Conservation (phyloP, 2,113 vertebrate species). For the Gnathonemus echidnorhynchus region DNA sequence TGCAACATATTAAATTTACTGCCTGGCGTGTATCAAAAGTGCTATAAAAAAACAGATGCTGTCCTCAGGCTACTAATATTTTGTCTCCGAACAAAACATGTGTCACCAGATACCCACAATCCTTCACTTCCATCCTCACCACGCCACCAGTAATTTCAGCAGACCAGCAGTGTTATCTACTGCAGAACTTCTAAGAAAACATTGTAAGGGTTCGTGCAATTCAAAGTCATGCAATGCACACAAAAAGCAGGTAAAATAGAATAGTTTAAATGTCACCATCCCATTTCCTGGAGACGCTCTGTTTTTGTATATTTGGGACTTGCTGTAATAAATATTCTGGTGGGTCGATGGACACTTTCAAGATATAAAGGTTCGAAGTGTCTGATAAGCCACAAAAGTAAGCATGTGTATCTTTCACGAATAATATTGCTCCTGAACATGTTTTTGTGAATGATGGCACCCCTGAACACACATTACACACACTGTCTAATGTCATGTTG, state of each 20-base stretch:
- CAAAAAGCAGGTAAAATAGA: neutral
- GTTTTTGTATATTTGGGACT: neutral
- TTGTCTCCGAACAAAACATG: neutral
- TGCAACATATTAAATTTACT: neutral
- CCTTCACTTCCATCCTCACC: neutral
- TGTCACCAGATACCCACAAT: neutral
- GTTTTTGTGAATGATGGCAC: neutral
- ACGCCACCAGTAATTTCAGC: slow-evolving; percentile 3
- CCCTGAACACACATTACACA: neutral
- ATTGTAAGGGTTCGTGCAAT: neutral
- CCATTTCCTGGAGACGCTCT: neutral
- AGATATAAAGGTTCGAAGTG: neutral
- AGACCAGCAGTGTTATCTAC: neutral
- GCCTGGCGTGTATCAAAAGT: neutral
- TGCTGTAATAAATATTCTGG: neutral
- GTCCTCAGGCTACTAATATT: neutral
- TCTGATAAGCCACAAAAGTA: neutral
- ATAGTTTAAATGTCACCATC: neutral
- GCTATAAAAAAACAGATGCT: neutral
- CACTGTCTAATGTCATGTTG: neutral
- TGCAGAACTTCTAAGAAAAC: neutral
- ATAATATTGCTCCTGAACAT: neutral
- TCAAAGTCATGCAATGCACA: neutral
- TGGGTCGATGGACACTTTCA: neutral
- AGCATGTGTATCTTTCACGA: neutral